Conservation (phyloP, 2,797 vertebrate genomes). For the Pipistrellus pipistrellus region DNA sequence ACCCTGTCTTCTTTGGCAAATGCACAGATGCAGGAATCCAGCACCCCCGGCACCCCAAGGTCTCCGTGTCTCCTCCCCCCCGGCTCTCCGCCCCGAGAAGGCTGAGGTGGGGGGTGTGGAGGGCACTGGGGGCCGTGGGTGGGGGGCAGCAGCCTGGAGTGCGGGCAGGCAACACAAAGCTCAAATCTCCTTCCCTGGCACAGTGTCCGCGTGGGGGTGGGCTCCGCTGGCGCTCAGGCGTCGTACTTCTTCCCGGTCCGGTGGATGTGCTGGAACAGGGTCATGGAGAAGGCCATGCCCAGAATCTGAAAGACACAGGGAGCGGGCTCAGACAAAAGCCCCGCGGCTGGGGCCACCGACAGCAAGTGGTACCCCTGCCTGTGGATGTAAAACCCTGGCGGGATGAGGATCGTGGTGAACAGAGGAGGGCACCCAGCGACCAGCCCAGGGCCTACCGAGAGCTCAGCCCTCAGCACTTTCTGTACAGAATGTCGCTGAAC, state of each 20-base stretch:
- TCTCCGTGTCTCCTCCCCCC: slow-evolving; percentile 15
- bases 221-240: slow-evolving; percentile 88
- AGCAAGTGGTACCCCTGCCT: fast-evolving
- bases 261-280: slow-evolving; percentile 98
- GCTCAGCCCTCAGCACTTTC: not conserved
- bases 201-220: not conserved
- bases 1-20: slow-evolving; percentile 90
- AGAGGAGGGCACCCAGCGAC: fast-evolving
- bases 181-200: slow-evolving; percentile 56
- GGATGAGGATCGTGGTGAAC: fast-evolving
- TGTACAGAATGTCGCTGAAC: fast-evolving
- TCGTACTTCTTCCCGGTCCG: slow-evolving; percentile 98
- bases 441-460: not conserved
- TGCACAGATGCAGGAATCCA: slow-evolving; percentile 77
- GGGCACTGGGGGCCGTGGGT: slow-evolving; percentile 75
- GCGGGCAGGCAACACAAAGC: slow-evolving; percentile 60
- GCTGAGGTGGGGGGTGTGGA: slow-evolving; percentile 57
- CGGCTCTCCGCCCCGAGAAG: not conserved
- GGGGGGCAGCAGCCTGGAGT: slow-evolving; percentile 63
- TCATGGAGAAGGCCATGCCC: slow-evolving; percentile 99
- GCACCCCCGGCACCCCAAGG: not conserved
- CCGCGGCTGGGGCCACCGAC: not conserved
- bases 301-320: slow-evolving; percentile 92
- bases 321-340: not conserved
- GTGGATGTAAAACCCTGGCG: fast-evolving